phyloP scores from a whole-genome alignment of 2,797 vertebrate genomes.

The Nyctalus aviator region DNA sequence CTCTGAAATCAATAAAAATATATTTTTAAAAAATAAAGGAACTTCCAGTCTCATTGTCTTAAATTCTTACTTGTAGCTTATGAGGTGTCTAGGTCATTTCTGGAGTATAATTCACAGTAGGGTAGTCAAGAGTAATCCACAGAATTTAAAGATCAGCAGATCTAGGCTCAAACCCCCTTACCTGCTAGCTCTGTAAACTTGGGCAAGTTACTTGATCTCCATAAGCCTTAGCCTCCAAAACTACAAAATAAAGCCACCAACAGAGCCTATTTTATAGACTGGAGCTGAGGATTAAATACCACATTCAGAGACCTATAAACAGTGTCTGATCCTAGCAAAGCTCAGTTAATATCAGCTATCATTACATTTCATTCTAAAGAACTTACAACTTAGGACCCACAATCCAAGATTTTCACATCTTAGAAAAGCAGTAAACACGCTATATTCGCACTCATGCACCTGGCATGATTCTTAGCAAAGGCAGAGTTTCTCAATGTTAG shows the following conservation, averaged over 20 bases:
- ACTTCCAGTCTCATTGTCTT: background rate
- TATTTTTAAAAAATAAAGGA: background rate
- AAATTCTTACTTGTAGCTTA: background rate
- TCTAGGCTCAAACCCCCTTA: background rate
- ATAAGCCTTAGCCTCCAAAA: background rate
- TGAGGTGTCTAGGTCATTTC: background rate
- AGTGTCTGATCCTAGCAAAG: background rate
- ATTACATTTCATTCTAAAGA: slow-evolving; percentile 24
- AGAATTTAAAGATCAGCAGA: background rate
- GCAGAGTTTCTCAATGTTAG: background rate
- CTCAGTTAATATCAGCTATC: background rate
- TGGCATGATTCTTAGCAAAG: background rate
- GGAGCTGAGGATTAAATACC: background rate
- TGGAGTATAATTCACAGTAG: background rate
- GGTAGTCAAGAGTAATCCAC: background rate
- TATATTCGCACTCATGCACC: rapidly evolving
- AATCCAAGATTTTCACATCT: background rate
- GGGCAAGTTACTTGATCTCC: background rate
- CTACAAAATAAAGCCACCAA: background rate
- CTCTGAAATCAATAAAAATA: too few species aligned
- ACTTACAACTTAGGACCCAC: background rate
- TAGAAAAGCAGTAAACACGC: background rate
- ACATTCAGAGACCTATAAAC: background rate
- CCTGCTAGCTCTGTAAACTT: background rate
- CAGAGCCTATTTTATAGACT: background rate